Conservation (phyloP, 2,797 vertebrate species). For the Acestrorhynchus altus region DNA sequence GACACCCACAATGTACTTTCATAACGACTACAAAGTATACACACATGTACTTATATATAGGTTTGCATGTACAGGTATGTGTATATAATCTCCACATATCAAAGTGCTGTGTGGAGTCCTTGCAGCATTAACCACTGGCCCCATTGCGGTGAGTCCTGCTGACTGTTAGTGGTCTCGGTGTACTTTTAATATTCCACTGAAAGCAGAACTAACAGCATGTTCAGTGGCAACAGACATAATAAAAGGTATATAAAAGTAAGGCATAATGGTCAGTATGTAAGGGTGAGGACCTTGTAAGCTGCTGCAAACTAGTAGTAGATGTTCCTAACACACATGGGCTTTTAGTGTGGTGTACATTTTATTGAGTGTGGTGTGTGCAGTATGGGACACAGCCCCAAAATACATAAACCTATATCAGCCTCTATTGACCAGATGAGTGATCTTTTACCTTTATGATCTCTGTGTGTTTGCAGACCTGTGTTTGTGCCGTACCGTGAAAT, state of each 20-base stretch:
- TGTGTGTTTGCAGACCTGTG: conserved; percentile 80
- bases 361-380: no score
- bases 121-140: conserved; percentile 7
- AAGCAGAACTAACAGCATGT: not conserved
- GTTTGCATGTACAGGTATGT: not conserved
- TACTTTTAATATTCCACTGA: not conserved
- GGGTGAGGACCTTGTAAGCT: no score
- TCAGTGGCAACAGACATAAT: not conserved
- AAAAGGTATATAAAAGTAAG: not conserved
- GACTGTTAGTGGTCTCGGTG: not conserved
- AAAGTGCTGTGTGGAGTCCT: not conserved
- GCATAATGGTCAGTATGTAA: not conserved
- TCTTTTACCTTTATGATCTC: conserved; percentile 1
- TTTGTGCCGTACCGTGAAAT: conserved; percentile 89
- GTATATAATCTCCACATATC: no score
- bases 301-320: no score
- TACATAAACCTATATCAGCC: no score
- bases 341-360: no score
- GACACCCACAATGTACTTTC: conserved; percentile 68
- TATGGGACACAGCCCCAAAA: no score
- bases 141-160: conserved; percentile 5
- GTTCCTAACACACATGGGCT: no score
- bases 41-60: not conserved
- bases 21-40: conserved; percentile 56
- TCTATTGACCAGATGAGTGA: not conserved